These are phyloP conservation scores for Raphicerus campestris DNA, from an alignment of 2,113 vertebrate species.

Conservation along the genomic window DNA sequence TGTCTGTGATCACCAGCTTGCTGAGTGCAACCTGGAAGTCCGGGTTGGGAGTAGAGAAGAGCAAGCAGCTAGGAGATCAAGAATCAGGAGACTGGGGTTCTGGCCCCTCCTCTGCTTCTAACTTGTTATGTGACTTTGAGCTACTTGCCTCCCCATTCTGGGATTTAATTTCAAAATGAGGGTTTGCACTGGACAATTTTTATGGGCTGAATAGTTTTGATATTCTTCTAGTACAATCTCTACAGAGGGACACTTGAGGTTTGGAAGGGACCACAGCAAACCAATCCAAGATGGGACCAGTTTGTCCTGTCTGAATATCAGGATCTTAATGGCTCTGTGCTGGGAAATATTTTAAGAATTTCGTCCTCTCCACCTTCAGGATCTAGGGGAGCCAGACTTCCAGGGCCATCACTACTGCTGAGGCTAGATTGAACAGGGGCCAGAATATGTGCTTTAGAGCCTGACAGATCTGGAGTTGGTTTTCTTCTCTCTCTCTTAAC, in stretches of 20 bases:
- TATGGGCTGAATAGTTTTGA: background rate
- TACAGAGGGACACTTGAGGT: background rate
- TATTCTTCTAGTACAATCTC: background rate
- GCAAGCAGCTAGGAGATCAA: background rate
- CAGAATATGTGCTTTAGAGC: background rate
- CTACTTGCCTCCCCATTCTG: background rate
- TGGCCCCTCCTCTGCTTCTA: background rate
- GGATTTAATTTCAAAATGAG: background rate
- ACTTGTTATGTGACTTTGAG: background rate
- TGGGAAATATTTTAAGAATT: background rate
- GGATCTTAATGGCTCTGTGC: background rate
- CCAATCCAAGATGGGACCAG: background rate
- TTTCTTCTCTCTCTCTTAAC: conserved; percentile 33
- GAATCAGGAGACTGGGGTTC: background rate
- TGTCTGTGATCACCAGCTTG: background rate
- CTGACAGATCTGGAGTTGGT: background rate
- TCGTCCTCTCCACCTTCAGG: background rate
- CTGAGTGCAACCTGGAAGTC: background rate
- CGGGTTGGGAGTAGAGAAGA: background rate
- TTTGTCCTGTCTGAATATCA: background rate
- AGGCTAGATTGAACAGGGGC: background rate
- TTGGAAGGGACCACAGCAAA: background rate
- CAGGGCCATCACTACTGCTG: background rate
- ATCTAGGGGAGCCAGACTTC: background rate
- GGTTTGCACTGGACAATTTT: background rate